A percentile compares a stretch with the other conserved stretches of the same genome.
Conservation (phyloP, 2,113 vertebrate species). For the Neodontobutis hainanensis region DNA sequence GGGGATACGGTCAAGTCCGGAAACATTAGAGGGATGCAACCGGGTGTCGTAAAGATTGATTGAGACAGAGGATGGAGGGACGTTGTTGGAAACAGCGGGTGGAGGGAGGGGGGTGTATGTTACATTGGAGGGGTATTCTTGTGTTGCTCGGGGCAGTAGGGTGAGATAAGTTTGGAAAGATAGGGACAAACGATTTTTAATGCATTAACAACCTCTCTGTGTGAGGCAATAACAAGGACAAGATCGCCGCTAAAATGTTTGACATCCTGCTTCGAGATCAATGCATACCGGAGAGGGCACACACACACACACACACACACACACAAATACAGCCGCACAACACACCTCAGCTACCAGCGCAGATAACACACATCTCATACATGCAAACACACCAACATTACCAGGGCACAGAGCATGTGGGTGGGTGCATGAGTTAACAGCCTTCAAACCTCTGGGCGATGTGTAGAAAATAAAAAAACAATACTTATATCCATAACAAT, state of each 20-base stretch:
- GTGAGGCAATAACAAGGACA: constrained; percentile 79
- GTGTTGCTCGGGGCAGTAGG: constrained; percentile 79
- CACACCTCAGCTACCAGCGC: constrained; percentile 55
- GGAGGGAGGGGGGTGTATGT: constrained; percentile 64
- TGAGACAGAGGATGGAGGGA: constrained; percentile 79
- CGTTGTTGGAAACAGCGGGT: constrained; percentile 60
- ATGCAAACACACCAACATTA: constrained; percentile 20
- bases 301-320: constrained; percentile 46
- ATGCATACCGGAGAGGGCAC: constrained; percentile 74
- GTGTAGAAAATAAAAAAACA: constrained; percentile 67
- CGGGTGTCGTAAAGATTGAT: constrained; percentile 87
- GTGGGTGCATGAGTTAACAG: constrained; percentile 65
- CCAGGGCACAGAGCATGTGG: constrained; percentile 58
- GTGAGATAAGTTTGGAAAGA: constrained; percentile 79
- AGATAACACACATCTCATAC: constrained; percentile 60
- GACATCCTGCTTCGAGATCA: constrained; percentile 83
- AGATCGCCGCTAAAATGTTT: constrained; percentile 82
- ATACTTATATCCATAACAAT: constrained; percentile 75
- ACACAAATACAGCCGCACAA: constrained; percentile 14
- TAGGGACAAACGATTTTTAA: constrained; percentile 82
- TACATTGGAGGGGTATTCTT: constrained; percentile 78
- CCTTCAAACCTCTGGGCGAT: constrained; percentile 62
- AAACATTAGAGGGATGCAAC: constrained; percentile 86
- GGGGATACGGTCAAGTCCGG: constrained; percentile 82
- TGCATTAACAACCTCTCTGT: constrained; percentile 80